Evolutionary conservation across 2,888 invertebrate species (phyloP), one percentile per base, ranked within the genome.

Genomic region (Calliphora vomitoria): DNA sequence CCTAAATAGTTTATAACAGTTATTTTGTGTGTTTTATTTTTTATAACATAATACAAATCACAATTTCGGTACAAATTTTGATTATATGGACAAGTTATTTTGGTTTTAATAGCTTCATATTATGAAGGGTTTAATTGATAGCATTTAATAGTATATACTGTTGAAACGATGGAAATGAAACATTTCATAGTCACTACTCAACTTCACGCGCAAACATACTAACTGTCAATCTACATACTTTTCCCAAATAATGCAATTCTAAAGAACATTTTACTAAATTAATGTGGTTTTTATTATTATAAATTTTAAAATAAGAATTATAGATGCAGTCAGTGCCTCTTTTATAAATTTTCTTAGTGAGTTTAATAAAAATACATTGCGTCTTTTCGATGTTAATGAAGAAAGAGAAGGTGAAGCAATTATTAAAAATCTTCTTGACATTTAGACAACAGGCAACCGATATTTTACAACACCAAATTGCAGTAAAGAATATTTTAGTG

Each of bases 401-500:
- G 20, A 83, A 55, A 35, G 18, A 66, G 31, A 74, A 35, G 62
- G 4, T 44, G 44, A 18, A 11, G 20, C 3, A 20, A 38, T 11
- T 55, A 8, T n/a, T n/a, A 50, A 15, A 13, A 13, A 3, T n/a
- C n/a, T n/a, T 41, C 53, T 64, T 74, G 58, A 74, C 55, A 74
- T 25, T 83, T 20, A 64, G 38, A 35, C 38, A 64, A 58, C 44
- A 60, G 78, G 64, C n/a, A n/a, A n/a, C 71, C n/a, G n/a, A 83
- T 53, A 58, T 66, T 74, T 80, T 69, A 68, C 60, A 58, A 85
- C 31, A 76, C 35, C 41, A 35, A 66, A 66, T 44, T 35, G 15
- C 38, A 58, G 75, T 68, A 50, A 68, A 74, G n/a, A 64, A 60
- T 72, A n/a, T 79, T 66, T 76, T 38, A 20, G 60, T 82, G 60